Evolutionary conservation across 2,888 invertebrate species (phyloP), one percentile per base, ranked within the genome.

Genomic region (Cantharis rustica): DNA sequence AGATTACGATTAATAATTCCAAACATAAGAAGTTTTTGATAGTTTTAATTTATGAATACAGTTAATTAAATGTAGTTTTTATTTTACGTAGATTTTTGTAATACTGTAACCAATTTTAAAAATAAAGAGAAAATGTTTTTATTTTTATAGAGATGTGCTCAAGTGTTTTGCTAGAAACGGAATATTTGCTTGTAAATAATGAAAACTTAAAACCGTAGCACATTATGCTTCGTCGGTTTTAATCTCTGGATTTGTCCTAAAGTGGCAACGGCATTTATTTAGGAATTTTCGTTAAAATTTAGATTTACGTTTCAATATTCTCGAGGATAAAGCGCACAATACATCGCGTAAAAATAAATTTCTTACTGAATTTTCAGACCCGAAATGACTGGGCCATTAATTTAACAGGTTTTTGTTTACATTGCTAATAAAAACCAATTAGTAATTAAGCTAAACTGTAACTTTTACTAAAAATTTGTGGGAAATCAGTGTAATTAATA

Each of bases 161-260:
- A 17, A 47, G 61, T 20, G 61, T 13, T 17, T 68, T 61, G 61
- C 10, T 61, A 47, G 69, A 69, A 69, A 61, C 71, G 16, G 27
- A 62, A 71, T 71, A 71, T 71, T 71, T 71, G 71, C 13, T 16
- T 62, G 62, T 26, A 71, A 71, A 71, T 63, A 71, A 71, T 63
- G 63, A 71, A 63, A 62, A 26, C 71, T 63, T 16, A 63, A 62
- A 71, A 62, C 23, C 71, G 27, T 63, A 20, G 71, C 26, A 71
- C 27, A 62, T 20, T 23, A 71, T 63, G 63, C 71, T 62, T 71
- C 63, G 71, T 27, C 62, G 26, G 62, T n/a, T 71, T 62, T 26
- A 71, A 26, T 61, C 71, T 71, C 63, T 63, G 63, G 63, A 63
- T 71, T 71, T 31, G 16, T 16, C 63, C 26, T 26, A 16, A 63